Base-by-base conservation (phyloP, 1,140 invertebrate species). In the Notospermus geniculatus region DNA sequence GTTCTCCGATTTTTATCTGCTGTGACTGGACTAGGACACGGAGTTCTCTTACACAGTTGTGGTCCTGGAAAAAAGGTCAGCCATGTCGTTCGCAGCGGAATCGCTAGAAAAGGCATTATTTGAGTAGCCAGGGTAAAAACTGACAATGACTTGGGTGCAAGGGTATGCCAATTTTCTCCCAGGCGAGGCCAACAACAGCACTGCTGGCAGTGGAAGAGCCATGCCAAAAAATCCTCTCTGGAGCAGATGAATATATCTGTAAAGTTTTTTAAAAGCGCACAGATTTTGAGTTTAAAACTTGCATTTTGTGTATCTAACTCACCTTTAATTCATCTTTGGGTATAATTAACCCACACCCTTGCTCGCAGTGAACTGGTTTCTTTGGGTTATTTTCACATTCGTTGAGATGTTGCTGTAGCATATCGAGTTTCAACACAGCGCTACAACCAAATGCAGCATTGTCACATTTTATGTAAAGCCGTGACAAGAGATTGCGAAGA, bases 311-410 rank as follows among this genome's bases (percentile, higher is more conserved):
- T n/a, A n/a, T n/a, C n/a, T 36, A 57, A 22, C 53, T 59, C 66
- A 86, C 85, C 78, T 91, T 91, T 0, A 96, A 77, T 80, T 97
- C 93, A 83, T 97, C 93, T 83, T 95, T 97, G 27, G 94, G 93
- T 71, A 97, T 91, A 56, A 95, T 88, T 25, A 95, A 84, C 43
- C 92, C 93, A 79, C 95, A 97, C 4, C 94, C 94, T 73, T 90
- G 88, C 70, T 95, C 92, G 80, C 95, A 97, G 27, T 89, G 88
- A 64, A 95, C 89, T 19, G 93, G 93, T 76, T 92, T 86, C 79
- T 96, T 96, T 2, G 95, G 95, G 82, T 97, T 97, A 73, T 88
- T 90, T 79, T 93, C 90, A 84, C 95, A 97, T 81, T 96, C 93
- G 74, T 75, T 65, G 64, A 95, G 80, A 83, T 97, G 95, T 27